Evolutionary conservation across 2,888 invertebrate genomes (phyloP).

Genomic region (Chromoteleia sp.): DNA sequence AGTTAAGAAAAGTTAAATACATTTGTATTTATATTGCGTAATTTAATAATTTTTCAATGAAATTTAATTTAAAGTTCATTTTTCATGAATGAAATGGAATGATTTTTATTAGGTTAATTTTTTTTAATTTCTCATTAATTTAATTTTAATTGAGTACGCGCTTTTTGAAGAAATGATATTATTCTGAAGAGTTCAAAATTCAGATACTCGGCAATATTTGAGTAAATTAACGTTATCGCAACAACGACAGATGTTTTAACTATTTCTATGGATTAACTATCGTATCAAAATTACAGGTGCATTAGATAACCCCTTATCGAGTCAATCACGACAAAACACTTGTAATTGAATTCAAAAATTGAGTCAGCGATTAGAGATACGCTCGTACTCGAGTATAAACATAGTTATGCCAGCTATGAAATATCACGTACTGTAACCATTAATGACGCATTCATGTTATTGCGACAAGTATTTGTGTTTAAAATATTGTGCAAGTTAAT

Average conservation of each 20-base stretch:
- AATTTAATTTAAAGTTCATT: too few relatives aligned
- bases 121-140: neutral
- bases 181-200: neutral
- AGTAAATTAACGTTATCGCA: conserved; percentile 19
- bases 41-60: too few relatives aligned
- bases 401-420: too few relatives aligned
- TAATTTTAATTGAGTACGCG: neutral
- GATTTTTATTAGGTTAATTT: too few relatives aligned
- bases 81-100: too few relatives aligned
- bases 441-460: too few relatives aligned
- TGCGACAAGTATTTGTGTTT: too few relatives aligned
- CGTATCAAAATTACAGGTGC: conserved; percentile 42
- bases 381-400: neutral
- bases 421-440: too few relatives aligned
- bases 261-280: conserved; percentile 35
- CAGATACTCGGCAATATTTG: neutral
- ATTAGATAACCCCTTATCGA: conserved; percentile 38
- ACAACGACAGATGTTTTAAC: conserved; percentile 21
- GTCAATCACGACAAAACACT: conserved; percentile 37
- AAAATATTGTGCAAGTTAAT: too few relatives aligned
- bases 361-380: neutral
- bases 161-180: neutral
- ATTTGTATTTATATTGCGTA: too few relatives aligned
- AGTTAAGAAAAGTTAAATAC: too few relatives aligned
- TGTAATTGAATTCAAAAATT: conserved; percentile 32